Evolutionary conservation across 2,113 vertebrate genomes (phyloP).

Genomic region (Xiphophorus hellerii): DNA sequence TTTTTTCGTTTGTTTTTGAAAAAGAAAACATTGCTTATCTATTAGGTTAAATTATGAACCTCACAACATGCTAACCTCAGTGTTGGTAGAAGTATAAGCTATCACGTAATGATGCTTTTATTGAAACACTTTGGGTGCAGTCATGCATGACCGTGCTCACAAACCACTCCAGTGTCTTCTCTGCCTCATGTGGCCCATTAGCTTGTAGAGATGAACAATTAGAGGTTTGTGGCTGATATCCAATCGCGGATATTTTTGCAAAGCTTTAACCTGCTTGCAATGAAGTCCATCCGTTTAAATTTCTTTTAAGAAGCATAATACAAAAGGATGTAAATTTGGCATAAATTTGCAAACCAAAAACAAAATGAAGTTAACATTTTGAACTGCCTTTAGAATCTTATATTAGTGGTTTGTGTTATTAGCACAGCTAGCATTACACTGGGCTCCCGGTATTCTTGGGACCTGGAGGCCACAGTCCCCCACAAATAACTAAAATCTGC

Average conservation of each 20-base stretch:
- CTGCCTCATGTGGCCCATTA: not conserved
- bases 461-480: no score
- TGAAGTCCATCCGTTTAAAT: not conserved
- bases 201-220: conserved; percentile 28
- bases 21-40: not conserved
- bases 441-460: no score
- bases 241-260: no score
- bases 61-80: no score
- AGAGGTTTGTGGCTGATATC: not conserved
- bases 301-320: no score
- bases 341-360: not conserved
- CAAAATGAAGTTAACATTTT: not conserved
- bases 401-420: not conserved
- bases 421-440: not conserved
- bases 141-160: conserved; percentile 35
- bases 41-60: not conserved
- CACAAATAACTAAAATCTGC: no score
- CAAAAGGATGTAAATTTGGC: no score
- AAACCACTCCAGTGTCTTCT: conserved; percentile 13
- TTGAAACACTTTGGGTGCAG: conserved; percentile 10
- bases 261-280: not conserved
- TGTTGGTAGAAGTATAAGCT: not conserved
- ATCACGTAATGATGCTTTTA: not conserved
- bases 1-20: not conserved
- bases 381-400: not conserved